Conservation (phyloP, 2,113 vertebrate species). For the Elephas maximus region DNA sequence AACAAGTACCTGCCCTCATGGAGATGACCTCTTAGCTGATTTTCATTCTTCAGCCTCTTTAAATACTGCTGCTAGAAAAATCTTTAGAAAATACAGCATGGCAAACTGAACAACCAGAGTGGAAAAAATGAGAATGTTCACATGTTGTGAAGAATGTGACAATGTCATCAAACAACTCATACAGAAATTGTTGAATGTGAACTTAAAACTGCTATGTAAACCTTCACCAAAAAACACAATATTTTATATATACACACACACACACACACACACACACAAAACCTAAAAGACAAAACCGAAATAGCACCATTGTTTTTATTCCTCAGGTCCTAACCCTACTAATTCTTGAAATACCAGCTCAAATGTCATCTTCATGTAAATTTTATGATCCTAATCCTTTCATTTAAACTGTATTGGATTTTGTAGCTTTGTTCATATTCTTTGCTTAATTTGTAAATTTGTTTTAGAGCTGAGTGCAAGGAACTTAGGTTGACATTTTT, state of each 20-base stretch:
- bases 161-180: not conserved
- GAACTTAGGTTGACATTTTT: not conserved
- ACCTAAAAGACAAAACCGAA: not conserved
- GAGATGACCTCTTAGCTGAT: not conserved
- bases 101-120: not conserved
- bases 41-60: not conserved
- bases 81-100: not conserved
- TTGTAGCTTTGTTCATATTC: not conserved
- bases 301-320: not conserved
- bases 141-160: no score
- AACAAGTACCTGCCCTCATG: not conserved
- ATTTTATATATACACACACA: no score
- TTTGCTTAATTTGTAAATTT: conserved; percentile 14
- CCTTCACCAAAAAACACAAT: no score
- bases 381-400: not conserved
- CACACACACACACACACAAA: no score
- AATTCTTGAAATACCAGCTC: not conserved
- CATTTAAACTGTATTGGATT: not conserved
- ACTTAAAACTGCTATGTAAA: no score
- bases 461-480: not conserved
- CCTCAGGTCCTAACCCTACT: not conserved
- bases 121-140: not conserved
- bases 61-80: not conserved
- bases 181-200: not conserved
- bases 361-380: not conserved